Conservation (phyloP, 2,113 vertebrate species). For the Cyanoramphus novaezelandiae region DNA sequence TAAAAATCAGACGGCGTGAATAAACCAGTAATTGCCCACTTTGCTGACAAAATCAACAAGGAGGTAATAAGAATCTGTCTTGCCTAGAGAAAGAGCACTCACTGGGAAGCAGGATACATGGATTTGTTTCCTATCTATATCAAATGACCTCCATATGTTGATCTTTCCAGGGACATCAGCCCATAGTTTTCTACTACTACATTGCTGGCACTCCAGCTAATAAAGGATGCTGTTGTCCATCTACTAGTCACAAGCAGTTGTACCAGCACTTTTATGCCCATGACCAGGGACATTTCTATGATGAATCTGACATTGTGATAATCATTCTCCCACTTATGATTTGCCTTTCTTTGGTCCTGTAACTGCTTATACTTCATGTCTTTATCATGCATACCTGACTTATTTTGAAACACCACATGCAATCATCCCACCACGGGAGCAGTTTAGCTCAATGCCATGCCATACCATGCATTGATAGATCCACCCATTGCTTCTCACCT, state of each 20-base stretch:
- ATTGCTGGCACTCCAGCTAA: not conserved
- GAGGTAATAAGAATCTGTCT: not conserved
- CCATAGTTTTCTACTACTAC: not conserved
- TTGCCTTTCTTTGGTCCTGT: not conserved
- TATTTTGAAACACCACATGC: not conserved
- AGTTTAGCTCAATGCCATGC: not conserved
- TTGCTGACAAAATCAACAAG: not conserved
- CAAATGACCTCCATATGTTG: not conserved
- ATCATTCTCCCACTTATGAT: not conserved
- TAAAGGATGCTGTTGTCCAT: not conserved
- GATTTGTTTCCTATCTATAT: not conserved
- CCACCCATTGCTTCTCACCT: not conserved
- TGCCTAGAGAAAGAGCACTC: not conserved
- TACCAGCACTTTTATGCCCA: not conserved
- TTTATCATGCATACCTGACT: not conserved
- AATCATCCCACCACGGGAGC: not conserved
- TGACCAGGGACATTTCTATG: not conserved
- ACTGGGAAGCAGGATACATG: not conserved
- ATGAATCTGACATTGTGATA: not conserved
- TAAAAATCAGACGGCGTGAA: not conserved
- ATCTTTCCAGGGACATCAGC: not conserved
- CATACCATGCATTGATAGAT: not conserved
- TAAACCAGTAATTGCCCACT: not conserved
- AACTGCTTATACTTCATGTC: not conserved
- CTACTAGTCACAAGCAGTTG: not conserved